Evolutionary conservation across 2,113 vertebrate species (phyloP).

Genomic region (Crotalus viridis): DNA sequence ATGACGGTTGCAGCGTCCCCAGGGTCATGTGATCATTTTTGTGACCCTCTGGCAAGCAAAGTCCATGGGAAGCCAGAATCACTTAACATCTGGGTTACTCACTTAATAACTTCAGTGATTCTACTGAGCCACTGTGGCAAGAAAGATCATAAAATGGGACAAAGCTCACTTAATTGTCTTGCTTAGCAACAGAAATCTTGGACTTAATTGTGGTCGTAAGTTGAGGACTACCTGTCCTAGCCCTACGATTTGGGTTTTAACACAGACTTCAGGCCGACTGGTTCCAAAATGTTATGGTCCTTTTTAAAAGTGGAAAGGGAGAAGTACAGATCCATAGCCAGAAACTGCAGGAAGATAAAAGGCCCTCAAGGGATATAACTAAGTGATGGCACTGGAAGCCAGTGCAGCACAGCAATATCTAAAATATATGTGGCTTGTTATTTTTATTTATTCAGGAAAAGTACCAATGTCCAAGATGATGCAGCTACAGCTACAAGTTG

Average conservation of each 20-base stretch:
- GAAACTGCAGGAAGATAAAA: neutral
- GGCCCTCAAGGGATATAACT: neutral
- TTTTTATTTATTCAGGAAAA: neutral
- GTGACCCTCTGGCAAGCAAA: too few relatives aligned
- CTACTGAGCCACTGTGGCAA: neutral
- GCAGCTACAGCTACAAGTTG: neutral
- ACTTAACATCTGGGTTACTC: too few relatives aligned
- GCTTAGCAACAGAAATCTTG: neutral
- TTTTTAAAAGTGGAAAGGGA: neutral
- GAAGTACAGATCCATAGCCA: neutral
- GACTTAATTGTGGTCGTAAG: neutral
- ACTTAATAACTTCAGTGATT: too few relatives aligned
- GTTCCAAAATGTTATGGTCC: neutral
- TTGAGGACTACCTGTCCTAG: neutral
- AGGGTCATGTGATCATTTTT: too few relatives aligned
- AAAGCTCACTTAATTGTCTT: too few relatives aligned
- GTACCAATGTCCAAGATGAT: neutral
- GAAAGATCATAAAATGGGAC: too few relatives aligned
- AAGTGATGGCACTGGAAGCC: neutral
- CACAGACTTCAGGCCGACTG: neutral
- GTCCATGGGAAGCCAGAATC: too few relatives aligned
- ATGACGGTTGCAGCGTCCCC: too few relatives aligned
- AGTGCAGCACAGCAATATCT: neutral
- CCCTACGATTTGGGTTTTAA: neutral
- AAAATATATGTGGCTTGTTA: neutral